A percentile compares a stretch with the other conserved stretches of the same genome.
phyloP scores from a whole-genome alignment of 2,797 vertebrate species.

The Sebastes iracundus region DNA sequence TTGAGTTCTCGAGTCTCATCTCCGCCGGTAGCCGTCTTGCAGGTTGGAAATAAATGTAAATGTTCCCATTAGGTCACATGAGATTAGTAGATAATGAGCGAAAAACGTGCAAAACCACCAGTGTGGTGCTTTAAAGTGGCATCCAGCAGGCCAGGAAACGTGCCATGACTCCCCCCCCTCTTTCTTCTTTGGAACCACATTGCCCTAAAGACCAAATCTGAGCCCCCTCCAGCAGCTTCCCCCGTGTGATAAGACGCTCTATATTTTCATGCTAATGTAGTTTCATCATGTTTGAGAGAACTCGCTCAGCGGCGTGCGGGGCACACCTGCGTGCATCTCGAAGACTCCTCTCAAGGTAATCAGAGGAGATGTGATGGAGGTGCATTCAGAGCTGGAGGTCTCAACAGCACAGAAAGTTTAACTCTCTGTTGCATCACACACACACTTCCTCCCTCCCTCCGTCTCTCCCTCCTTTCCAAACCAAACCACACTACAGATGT shows the following conservation, averaged over 20 bases:
- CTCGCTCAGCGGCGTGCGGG: not conserved
- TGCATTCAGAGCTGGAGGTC: slow-evolving; percentile 12
- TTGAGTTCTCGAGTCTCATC: not conserved
- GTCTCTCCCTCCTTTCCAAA: slow-evolving; percentile 10
- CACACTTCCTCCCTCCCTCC: not conserved
- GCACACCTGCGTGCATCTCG: not conserved
- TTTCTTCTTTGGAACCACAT: not conserved
- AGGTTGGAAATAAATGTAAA: not conserved
- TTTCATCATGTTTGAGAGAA: not conserved
- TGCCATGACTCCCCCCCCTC: not conserved
- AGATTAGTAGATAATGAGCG: not conserved
- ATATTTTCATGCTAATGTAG: not conserved
- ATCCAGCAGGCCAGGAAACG: not conserved
- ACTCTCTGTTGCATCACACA: not conserved
- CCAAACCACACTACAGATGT: slow-evolving; percentile 61
- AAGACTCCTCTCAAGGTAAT: not conserved
- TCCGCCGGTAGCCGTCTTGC: not conserved
- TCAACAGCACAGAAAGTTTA: not conserved
- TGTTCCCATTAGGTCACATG: not conserved
- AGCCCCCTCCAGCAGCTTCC: not conserved
- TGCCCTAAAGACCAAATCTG: not conserved
- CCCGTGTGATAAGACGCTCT: not conserved
- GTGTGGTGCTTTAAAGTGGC: not conserved
- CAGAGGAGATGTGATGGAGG: slow-evolving; percentile 9
- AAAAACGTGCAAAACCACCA: not conserved